Evolutionary conservation across 2,797 vertebrate species (phyloP), one percentile per base, ranked within the genome.

Genomic region (Sardinella longiceps): DNA sequence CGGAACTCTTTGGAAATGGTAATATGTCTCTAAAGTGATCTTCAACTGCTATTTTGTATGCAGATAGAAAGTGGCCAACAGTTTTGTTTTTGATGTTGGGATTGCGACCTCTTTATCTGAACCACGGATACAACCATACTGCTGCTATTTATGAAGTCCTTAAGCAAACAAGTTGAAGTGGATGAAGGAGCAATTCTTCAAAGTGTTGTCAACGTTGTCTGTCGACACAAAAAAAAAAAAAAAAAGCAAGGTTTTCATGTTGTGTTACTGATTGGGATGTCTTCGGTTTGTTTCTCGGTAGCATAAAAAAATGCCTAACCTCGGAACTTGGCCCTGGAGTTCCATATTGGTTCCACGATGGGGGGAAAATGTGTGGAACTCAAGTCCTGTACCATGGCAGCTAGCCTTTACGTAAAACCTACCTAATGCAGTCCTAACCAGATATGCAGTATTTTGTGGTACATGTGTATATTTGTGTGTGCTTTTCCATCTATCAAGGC

Each of bases 371-470:
- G 30, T 70, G 63, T 30, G 25, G 56, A 60, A 95, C 94, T 95
- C 94, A 93, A 96, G 93, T 94, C 95, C 94, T 92, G 87, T 92
- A 95, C 95, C 95, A 94, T 91, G 97, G 97, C 97, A 98, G 97
- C 97, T 97, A 97, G 94, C 96, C 94, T 93, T 95, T 94, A 92
- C 91, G 94, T 94, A 84, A 89, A 70, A 95, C 95, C 95, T 93
- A 91, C 92, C 94, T 93, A 91, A 94, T 94, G 93, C 95, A 92
- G 94, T 95, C 88, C 93, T 96, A 94, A 95, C 95, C 97, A 97
- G 96, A 95, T 93, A 96, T 96, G 95, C 96, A 95, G 97, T 97
- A 95, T 98, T 97, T 96, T 94, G 96, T 96, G 95, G 95, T 97
- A 95, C 95, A 95, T 85, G 94, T 96, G 96, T 96, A 96, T 96